phyloP scores from a whole-genome alignment of 2,888 invertebrate species.

The Papilio elwesi region DNA sequence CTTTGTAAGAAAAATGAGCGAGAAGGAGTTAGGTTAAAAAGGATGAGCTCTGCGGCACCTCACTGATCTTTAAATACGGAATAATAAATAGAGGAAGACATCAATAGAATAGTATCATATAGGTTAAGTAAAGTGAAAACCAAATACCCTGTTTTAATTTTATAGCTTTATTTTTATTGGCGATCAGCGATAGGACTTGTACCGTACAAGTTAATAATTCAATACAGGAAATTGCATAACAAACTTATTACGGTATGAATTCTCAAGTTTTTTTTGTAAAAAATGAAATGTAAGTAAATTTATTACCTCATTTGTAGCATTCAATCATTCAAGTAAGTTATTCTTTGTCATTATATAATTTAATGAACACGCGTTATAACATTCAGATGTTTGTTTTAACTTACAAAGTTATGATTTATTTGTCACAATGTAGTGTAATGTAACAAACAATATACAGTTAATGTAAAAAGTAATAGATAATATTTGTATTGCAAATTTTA shows the following conservation, averaged over 20 bases:
- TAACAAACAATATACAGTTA: background rate
- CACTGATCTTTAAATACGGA: too few species aligned
- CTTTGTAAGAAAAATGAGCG: too few species aligned
- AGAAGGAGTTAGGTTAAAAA: too few species aligned
- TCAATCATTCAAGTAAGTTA: conserved; percentile 16
- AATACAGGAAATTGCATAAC: conserved; percentile 13
- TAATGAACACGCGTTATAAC: background rate
- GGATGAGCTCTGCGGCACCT: too few species aligned
- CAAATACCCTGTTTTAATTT: too few species aligned
- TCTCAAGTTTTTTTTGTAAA: background rate
- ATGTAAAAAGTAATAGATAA: background rate
- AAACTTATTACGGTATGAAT: conserved; percentile 7
- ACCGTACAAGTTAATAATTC: background rate
- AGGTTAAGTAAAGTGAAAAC: too few species aligned
- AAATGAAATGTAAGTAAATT: conserved; percentile 1
- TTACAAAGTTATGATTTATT: background rate
- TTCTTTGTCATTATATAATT: conserved; percentile 21
- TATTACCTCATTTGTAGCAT: conserved; percentile 5
- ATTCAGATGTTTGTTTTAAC: background rate
- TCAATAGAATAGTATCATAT: too few species aligned
- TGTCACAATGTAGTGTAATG: background rate
- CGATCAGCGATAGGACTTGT: too few species aligned
- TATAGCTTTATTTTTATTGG: too few species aligned
- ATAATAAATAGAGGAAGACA: too few species aligned
- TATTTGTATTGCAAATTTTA: background rate